A percentile compares a stretch with the other conserved stretches of the same genome.
Evolutionary conservation across 2,113 vertebrate genomes (phyloP).

Genomic region (Tupaia chinensis): DNA sequence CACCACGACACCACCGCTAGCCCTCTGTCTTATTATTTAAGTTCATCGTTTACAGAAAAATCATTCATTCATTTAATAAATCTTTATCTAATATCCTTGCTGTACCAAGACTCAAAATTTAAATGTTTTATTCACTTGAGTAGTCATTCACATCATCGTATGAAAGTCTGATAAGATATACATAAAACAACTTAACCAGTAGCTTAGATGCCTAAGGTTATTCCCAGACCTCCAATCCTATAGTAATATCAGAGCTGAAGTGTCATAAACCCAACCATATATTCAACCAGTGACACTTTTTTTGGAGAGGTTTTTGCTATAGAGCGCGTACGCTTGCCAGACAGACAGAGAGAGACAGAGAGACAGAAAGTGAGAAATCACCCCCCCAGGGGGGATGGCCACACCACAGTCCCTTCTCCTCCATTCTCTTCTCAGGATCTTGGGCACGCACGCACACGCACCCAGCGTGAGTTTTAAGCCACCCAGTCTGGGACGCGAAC

Average conservation of each 20-base stretch:
- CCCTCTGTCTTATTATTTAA: background rate
- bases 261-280: slow-evolving; percentile 13
- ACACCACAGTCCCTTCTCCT: too few relatives aligned
- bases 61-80: background rate
- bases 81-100: background rate
- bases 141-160: slow-evolving; percentile 28
- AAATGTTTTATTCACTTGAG: slow-evolving; percentile 23
- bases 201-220: slow-evolving; percentile 59
- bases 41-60: background rate
- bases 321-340: too few relatives aligned
- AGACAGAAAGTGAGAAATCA: too few relatives aligned
- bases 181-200: slow-evolving; percentile 48
- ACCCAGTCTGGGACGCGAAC: too few relatives aligned
- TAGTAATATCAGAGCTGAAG: slow-evolving; percentile 48
- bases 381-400: too few relatives aligned
- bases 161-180: slow-evolving; percentile 35
- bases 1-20: too few relatives aligned
- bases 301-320: too few relatives aligned
- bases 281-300: slow-evolving; percentile 57
- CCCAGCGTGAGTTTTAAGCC: too few relatives aligned
- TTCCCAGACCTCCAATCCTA: slow-evolving; percentile 28
- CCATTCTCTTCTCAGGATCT: too few relatives aligned
- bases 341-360: too few relatives aligned
- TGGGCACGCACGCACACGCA: too few relatives aligned
- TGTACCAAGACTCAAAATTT: background rate